phyloP scores from a whole-genome alignment of 2,888 invertebrate species.

The Pedicia rivosa region DNA sequence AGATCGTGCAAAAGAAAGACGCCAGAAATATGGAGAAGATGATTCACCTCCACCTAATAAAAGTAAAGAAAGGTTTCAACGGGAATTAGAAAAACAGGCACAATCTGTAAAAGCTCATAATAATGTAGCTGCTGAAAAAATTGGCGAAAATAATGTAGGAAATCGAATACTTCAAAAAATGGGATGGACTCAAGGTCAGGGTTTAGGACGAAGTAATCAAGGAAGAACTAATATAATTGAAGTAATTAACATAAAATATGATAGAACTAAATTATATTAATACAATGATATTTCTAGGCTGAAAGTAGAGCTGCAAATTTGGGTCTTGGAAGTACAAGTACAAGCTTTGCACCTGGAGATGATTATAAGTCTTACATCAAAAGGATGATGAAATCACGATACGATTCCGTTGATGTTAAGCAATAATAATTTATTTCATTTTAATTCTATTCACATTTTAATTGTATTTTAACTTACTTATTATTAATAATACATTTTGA shows the following conservation, averaged over 20 bases:
- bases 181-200: slow-evolving; percentile 98
- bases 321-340: slow-evolving; percentile 65
- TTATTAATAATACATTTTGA: too few relatives aligned
- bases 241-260: slow-evolving; percentile 30
- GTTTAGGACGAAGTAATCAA: slow-evolving; percentile 84
- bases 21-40: slow-evolving; percentile 84
- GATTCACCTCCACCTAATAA: slow-evolving; percentile 60
- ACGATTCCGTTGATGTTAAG: slow-evolving; percentile 25
- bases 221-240: slow-evolving; percentile 87
- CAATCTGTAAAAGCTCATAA: slow-evolving; percentile 24
- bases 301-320: slow-evolving; percentile 48
- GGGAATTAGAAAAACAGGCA: slow-evolving; percentile 32
- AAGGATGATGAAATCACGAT: slow-evolving; percentile 32
- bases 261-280: background rate
- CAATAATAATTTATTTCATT: too few relatives aligned
- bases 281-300: slow-evolving; percentile 15
- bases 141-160: slow-evolving; percentile 83
- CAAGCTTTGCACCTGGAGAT: slow-evolving; percentile 23
- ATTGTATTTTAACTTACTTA: too few relatives aligned
- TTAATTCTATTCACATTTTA: too few relatives aligned
- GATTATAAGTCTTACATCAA: slow-evolving; percentile 32
- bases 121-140: slow-evolving; percentile 28
- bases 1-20: slow-evolving; percentile 89
- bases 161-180: slow-evolving; percentile 92
- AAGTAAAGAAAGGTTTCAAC: slow-evolving; percentile 55